Evolutionary conservation across 1,140 invertebrate species (phyloP).

Genomic region (Philaenus spumarius): DNA sequence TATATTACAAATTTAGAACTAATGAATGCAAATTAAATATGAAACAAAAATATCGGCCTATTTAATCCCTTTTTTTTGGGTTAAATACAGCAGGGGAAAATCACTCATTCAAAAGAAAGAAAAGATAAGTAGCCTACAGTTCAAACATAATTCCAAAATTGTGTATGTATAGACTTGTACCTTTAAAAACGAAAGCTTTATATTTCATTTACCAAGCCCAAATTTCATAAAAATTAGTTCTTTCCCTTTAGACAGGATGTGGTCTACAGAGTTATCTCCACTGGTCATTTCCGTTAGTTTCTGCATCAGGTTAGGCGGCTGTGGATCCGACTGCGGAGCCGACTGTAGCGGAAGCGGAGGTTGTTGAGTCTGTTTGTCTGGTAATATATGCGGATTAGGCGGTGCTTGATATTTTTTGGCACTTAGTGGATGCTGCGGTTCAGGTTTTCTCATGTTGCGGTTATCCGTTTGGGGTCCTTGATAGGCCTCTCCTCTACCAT

Average conservation of each 20-base stretch:
- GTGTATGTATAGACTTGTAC: no score
- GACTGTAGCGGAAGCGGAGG: slow-evolving; percentile 2
- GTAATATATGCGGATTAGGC: slow-evolving; percentile 7
- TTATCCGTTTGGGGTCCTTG: background rate
- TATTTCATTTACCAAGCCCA: slow-evolving; percentile 69
- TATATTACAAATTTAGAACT: no score
- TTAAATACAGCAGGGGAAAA: no score
- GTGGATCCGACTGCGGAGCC: slow-evolving; percentile 12
- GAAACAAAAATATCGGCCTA: no score
- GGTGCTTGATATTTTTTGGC: slow-evolving; percentile 15
- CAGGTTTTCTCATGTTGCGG: background rate
- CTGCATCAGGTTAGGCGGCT: slow-evolving; percentile 67
- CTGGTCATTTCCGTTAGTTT: slow-evolving; percentile 73
- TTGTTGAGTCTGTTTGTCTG: slow-evolving; percentile 20
- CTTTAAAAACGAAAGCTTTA: no score
- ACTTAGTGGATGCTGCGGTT: background rate
- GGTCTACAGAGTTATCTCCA: slow-evolving; percentile 49
- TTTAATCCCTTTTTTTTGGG: no score
- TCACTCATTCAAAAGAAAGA: no score
- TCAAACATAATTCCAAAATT: no score
- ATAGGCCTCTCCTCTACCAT: slow-evolving; percentile 16
- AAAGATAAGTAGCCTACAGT: no score
- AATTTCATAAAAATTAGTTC: slow-evolving; percentile 89
- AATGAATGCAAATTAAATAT: no score
- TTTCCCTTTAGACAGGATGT: slow-evolving; percentile 79